These are phyloP conservation scores for Haliclona indistincta DNA, from an alignment of 37 sponge, comb jelly and placozoan species.

Conservation along the genomic window DNA sequence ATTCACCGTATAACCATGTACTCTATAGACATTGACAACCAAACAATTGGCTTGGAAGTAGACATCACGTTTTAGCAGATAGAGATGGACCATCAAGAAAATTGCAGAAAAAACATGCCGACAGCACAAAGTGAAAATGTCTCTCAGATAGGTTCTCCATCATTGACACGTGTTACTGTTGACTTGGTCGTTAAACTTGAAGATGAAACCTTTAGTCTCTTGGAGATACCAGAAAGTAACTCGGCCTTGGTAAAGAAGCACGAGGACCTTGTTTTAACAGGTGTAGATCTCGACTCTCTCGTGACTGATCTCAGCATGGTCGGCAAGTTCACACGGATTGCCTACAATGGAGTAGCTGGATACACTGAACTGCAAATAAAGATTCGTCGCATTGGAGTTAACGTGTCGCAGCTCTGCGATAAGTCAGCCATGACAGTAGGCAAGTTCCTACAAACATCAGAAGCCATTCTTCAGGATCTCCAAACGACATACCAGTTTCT, in stretches of 20 bases:
- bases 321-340: constrained; percentile 50
- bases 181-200: background rate
- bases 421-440: constrained; percentile 52
- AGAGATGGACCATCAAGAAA: too few species aligned
- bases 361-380: constrained; percentile 43
- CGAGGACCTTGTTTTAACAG: background rate
- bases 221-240: background rate
- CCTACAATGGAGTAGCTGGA: constrained; percentile 65
- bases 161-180: too few species aligned
- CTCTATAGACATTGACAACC: too few species aligned
- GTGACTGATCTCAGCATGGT: constrained; percentile 56
- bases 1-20: too few species aligned
- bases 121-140: too few species aligned
- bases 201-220: background rate
- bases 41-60: too few species aligned
- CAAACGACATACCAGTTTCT: constrained; percentile 55
- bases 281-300: constrained; percentile 41
- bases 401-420: constrained; percentile 68
- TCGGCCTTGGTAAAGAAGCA: background rate
- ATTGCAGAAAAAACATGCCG: too few species aligned
- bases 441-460: constrained; percentile 40
- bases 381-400: constrained; percentile 48
- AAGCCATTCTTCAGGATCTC: constrained; percentile 33
- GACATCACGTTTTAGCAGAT: too few species aligned
- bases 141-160: too few species aligned